These are phyloP conservation scores for Brachionus koreanus DNA, from an alignment of 1,140 invertebrate species.

Conservation along the genomic window DNA sequence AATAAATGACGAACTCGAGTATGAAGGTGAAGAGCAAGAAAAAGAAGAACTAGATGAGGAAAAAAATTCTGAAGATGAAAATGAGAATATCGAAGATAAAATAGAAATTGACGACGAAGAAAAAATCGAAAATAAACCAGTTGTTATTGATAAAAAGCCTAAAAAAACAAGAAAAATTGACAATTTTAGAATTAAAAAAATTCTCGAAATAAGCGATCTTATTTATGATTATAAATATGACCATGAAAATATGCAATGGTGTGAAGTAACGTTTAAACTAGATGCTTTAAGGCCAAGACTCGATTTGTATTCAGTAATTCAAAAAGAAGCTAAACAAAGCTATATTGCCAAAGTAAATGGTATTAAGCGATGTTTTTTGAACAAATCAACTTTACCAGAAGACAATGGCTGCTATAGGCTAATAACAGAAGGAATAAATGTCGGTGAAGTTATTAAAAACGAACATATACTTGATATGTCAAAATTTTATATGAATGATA, in stretches of 20 bases:
- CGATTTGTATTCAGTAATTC: conserved; percentile 42
- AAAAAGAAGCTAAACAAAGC: conserved; percentile 31
- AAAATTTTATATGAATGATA: conserved; percentile 85
- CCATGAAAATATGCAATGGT: conserved; percentile 68
- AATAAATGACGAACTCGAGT: conserved; percentile 45
- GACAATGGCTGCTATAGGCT: conserved; percentile 58
- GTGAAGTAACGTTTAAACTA: conserved; percentile 65
- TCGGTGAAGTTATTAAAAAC: conserved; percentile 58
- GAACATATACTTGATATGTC: conserved; percentile 70
- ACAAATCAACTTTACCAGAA: conserved; percentile 68
- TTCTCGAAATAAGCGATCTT: conserved; percentile 47
- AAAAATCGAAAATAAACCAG: conserved; percentile 61
- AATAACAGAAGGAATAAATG: conserved; percentile 91
- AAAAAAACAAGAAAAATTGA: conserved; percentile 42
- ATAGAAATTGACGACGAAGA: conserved; percentile 61
- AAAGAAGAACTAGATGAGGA: conserved; percentile 49
- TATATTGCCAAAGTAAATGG: conserved; percentile 22
- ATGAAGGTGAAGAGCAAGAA: conserved; percentile 45
- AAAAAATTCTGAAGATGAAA: conserved; percentile 52
- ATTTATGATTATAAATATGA: conserved; percentile 74
- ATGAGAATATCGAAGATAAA: conserved; percentile 59
- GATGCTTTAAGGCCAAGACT: conserved; percentile 19
- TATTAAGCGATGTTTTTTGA: conserved; percentile 38
- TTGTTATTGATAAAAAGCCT: conserved; percentile 32
- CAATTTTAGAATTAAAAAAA: background rate